Evolutionary conservation across 2,888 invertebrate species (phyloP).

Genomic region (Hypena proboscidalis): DNA sequence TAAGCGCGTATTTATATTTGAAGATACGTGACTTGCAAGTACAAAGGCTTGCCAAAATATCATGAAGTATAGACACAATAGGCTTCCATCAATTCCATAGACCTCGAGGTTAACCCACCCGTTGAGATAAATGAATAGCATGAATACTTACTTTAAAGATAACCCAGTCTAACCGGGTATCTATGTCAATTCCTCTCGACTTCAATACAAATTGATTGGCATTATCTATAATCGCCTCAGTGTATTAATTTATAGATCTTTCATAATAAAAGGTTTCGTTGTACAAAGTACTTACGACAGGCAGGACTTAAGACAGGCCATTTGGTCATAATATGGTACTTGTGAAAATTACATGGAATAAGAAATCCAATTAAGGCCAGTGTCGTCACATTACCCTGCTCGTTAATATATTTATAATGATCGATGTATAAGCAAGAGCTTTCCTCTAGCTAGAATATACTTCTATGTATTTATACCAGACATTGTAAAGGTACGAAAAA

Average conservation of each 20-base stretch:
- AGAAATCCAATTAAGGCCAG: constrained; percentile 2
- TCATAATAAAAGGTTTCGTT: too few relatives aligned
- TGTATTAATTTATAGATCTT: constrained; percentile 14
- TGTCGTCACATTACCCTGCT: not conserved
- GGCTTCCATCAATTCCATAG: constrained; percentile 25
- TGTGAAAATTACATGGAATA: not conserved
- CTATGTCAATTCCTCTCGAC: constrained; percentile 37
- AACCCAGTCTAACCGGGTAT: constrained; percentile 40
- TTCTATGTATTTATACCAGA: too few relatives aligned
- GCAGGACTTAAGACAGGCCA: not conserved
- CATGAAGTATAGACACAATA: constrained; percentile 30
- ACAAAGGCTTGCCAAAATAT: constrained; percentile 56
- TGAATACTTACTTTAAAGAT: constrained; percentile 57
- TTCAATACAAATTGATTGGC: constrained; percentile 29
- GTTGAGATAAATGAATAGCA: constrained; percentile 50
- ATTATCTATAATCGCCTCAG: constrained; percentile 28
- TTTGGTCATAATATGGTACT: too few relatives aligned
- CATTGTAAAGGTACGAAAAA: too few relatives aligned
- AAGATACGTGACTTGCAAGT: constrained; percentile 67
- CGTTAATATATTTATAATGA: not conserved
- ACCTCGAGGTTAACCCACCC: constrained; percentile 48
- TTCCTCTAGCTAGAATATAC: too few relatives aligned
- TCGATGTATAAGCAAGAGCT: too few relatives aligned
- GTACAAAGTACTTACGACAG: too few relatives aligned
- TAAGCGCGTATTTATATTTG: constrained; percentile 43